Conservation (phyloP, 2,888 invertebrate genomes). For the Andrena bucephala region DNA sequence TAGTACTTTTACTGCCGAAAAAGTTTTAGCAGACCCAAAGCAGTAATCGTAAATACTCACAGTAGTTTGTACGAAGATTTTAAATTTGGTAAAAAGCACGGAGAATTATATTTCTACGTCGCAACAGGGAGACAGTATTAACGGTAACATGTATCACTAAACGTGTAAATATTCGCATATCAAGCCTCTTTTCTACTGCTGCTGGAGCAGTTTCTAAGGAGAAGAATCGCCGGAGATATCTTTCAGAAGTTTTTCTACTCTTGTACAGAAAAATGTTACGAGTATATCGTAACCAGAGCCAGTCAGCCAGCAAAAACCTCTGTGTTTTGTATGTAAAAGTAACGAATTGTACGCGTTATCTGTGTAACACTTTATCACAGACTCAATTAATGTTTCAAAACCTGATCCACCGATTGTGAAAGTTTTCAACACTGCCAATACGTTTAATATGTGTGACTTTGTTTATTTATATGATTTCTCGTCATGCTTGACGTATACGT, state of each 20-base stretch:
- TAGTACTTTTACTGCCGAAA: slow-evolving; percentile 61
- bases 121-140: slow-evolving; percentile 60
- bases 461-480: slow-evolving; percentile 52
- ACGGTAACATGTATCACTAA: slow-evolving; percentile 45
- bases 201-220: slow-evolving; percentile 45
- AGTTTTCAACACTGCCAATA: slow-evolving; percentile 74
- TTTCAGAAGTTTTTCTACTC: slow-evolving; percentile 69
- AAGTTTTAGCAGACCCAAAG: slow-evolving; percentile 40
- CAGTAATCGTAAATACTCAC: slow-evolving; percentile 64
- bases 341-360: slow-evolving; percentile 24
- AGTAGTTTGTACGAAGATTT: slow-evolving; percentile 61
- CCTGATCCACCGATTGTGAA: slow-evolving; percentile 62
- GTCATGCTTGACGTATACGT: slow-evolving; percentile 6
- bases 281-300: slow-evolving; percentile 48
- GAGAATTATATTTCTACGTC: slow-evolving; percentile 55
- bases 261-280: slow-evolving; percentile 64
- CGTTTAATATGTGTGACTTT: slow-evolving; percentile 60
- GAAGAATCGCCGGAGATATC: slow-evolving; percentile 40
- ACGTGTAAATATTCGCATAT: slow-evolving; percentile 71
- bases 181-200: slow-evolving; percentile 58
- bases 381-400: slow-evolving; percentile 55
- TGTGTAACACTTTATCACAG: slow-evolving; percentile 44
- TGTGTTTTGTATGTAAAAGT: slow-evolving; percentile 55
- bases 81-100: slow-evolving; percentile 35
- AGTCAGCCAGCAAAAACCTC: slow-evolving; percentile 54